Evolutionary conservation across 2,797 vertebrate species (phyloP), one percentile per base, ranked within the genome.

Genomic region (Xenopus petersii): DNA sequence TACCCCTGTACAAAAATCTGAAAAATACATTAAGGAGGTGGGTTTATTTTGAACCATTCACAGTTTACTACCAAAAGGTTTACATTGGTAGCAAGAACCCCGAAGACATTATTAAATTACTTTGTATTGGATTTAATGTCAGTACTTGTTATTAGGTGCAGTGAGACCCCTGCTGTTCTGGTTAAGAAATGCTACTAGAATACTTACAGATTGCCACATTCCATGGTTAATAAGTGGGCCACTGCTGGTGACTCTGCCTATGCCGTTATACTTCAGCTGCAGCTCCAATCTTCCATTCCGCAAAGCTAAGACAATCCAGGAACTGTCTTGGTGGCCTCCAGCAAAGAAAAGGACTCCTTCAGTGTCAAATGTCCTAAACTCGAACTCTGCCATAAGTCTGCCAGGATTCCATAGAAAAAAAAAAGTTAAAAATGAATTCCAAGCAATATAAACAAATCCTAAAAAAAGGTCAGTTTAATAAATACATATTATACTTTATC

Each of bases 311-410:
- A 98, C 93, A 0, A 98, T 93, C 97, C 97, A 99, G 54, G 93
- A 93, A 87, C 93, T 95, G 83, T 95, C 93, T 55, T 88, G 84
- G 84, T 90, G 95, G 81, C 96, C 96, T 78, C 96, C 96, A 1
- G 97, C 96, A 74, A 98, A 99, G 90, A 99, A 96, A 85, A 99
- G 93, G 75, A 98, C 92, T 11, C 97, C 97, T 85, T 99, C 97
- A 0, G 90, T 87, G 83, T 99, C 97, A 58, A 92, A 98, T 58
- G 96, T 97, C 84, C 95, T 94, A 86, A 99, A 93, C 86, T 98
- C 96, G 81, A 99, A 99, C 85, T 99, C 96, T 21, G 97, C 96
- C 66, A 94, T 93, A 86, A 99, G 93, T 78, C 97, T 99, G 84
- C 71, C 81, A 86, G 4, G 78, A 83, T 81, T 79, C 74, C 77